A percentile compares a stretch with the other conserved stretches of the same genome.
Conservation (phyloP, 1,140 invertebrate genomes). For the Drosophila melanica region DNA sequence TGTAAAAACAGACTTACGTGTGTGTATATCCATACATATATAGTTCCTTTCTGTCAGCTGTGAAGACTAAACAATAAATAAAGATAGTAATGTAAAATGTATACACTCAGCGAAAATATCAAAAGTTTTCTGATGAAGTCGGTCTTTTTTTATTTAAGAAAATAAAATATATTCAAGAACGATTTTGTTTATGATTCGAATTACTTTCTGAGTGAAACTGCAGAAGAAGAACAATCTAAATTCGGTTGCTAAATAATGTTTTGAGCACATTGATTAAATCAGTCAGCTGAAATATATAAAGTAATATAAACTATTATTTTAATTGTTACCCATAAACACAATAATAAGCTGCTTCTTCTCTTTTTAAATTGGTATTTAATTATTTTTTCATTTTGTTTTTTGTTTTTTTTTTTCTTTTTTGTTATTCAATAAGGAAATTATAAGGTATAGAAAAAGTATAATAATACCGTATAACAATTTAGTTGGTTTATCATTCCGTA, state of each 20-base stretch:
- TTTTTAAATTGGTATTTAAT: constrained; percentile 82
- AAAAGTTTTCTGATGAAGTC: too few relatives aligned
- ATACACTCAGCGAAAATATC: too few relatives aligned
- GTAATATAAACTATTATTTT: neutral
- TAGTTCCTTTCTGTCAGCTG: constrained; percentile 23
- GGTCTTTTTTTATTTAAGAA: too few relatives aligned
- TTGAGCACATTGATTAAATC: too few relatives aligned
- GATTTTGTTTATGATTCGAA: too few relatives aligned
- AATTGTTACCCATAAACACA: neutral
- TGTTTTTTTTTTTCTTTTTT: constrained; percentile 63
- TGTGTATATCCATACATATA: neutral
- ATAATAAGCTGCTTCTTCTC: constrained; percentile 27
- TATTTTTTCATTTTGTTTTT: constrained; percentile 71
- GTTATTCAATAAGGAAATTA: constrained; percentile 83
- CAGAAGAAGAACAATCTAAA: neutral
- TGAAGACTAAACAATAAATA: constrained; percentile 44
- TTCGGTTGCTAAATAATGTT: neutral
- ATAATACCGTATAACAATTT: constrained; percentile 84
- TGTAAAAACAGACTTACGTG: neutral
- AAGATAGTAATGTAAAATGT: neutral
- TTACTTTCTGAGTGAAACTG: too few relatives aligned
- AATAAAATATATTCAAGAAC: too few relatives aligned
- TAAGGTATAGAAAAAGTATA: constrained; percentile 84
- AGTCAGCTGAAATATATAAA: neutral
- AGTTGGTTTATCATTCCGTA: constrained; percentile 64